These are phyloP conservation scores for Scomberomorus guttatus DNA, from an alignment of 2,797 vertebrate species.

Conservation along the genomic window DNA sequence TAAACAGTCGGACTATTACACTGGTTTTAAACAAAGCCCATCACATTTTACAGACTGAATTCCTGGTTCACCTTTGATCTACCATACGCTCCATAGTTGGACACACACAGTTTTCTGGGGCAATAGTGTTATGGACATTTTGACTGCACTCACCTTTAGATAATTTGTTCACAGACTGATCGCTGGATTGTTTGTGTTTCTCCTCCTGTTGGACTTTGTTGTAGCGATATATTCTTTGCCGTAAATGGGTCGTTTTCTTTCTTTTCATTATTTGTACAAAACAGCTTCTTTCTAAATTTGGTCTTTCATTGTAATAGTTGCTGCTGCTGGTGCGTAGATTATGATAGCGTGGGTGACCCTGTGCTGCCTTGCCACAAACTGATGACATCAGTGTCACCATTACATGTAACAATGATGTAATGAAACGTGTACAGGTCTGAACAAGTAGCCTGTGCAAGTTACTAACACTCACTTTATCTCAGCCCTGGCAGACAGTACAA, in stretches of 20 bases:
- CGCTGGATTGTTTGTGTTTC: no score
- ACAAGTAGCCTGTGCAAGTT: conserved; percentile 44
- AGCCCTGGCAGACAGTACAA: conserved; percentile 37
- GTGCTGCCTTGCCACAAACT: conserved; percentile 42
- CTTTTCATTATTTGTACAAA: background rate
- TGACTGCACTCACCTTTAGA: background rate
- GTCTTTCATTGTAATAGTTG: background rate
- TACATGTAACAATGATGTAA: conserved; percentile 65
- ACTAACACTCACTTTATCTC: conserved; percentile 56
- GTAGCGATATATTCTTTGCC: background rate
- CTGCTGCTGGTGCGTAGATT: conserved; percentile 17
- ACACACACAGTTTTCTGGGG: background rate
- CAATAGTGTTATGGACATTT: no score
- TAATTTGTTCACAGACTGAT: background rate
- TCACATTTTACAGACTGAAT: background rate
- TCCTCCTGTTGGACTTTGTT: no score
- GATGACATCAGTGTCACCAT: conserved; percentile 56
- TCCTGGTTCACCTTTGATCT: background rate
- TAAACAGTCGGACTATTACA: background rate
- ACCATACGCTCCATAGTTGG: background rate
- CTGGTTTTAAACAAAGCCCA: background rate
- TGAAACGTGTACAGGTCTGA: conserved; percentile 55
- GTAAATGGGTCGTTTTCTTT: background rate
- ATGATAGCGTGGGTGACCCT: conserved; percentile 4
- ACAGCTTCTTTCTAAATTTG: background rate